phyloP scores from a whole-genome alignment of 2,888 invertebrate genomes.

The Imbricaverruca yamaguchii region DNA sequence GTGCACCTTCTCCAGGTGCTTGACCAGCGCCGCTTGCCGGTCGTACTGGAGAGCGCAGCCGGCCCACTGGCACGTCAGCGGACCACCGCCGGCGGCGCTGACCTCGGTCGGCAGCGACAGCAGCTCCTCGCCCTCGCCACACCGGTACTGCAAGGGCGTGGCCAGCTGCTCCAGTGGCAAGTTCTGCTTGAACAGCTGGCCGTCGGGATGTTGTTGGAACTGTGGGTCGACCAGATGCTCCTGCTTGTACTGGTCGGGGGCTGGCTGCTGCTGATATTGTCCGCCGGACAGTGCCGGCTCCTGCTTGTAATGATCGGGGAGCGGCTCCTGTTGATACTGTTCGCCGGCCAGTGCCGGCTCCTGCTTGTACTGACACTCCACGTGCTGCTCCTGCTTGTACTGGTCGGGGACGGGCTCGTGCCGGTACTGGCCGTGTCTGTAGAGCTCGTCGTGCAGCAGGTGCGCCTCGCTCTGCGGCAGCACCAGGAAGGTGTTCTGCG shows the following conservation, averaged over 20 bases:
- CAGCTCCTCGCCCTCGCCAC: constrained; percentile 24
- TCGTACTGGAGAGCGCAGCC: constrained; percentile 72
- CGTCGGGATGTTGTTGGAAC: no score
- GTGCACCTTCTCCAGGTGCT: constrained; percentile 70
- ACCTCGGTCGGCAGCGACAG: constrained; percentile 36
- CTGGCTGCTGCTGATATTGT: no score
- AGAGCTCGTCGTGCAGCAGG: constrained; percentile 23
- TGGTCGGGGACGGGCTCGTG: neutral
- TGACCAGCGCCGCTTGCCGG: constrained; percentile 63
- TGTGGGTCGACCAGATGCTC: no score
- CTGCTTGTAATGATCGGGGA: neutral
- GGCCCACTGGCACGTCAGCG: constrained; percentile 67
- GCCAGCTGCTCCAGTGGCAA: no score
- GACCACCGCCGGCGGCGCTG: constrained; percentile 34
- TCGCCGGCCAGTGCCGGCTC: neutral
- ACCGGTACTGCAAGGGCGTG: no score
- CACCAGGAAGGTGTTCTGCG: constrained; percentile 3
- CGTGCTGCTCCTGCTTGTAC: constrained; percentile 27
- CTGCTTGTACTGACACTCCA: constrained; percentile 16
- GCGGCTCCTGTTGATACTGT: neutral
- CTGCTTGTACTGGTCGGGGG: no score
- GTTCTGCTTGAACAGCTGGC: no score
- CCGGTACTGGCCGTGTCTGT: no score
- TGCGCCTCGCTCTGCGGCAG: constrained; percentile 28
- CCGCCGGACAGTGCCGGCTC: neutral